Percentiles rank a stretch among this genome's conserved stretches.
Conservation (phyloP, 2,797 vertebrate species). For the Sebastes trivittatus region DNA sequence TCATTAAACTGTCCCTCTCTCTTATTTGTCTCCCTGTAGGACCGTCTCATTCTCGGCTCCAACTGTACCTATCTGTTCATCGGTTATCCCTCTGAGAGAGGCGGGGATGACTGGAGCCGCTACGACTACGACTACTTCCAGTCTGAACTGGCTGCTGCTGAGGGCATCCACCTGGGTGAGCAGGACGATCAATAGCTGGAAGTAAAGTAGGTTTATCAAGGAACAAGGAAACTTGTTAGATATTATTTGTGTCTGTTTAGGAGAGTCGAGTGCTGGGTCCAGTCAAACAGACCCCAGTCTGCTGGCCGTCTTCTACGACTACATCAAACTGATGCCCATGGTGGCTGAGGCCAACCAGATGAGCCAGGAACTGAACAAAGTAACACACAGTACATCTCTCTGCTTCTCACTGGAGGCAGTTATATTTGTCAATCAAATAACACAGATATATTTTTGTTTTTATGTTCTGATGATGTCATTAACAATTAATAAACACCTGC, state of each 20-base stretch:
- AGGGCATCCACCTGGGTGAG: constrained; percentile 85
- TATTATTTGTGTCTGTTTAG: constrained; percentile 58
- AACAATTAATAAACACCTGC: not conserved
- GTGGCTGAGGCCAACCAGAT: constrained; percentile 92
- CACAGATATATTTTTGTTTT: not conserved
- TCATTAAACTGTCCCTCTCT: not conserved
- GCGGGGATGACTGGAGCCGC: constrained; percentile 83
- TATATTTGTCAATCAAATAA: not conserved
- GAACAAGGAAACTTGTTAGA: not conserved
- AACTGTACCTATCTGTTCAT: constrained; percentile 88
- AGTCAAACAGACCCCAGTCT: constrained; percentile 84
- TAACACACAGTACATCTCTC: constrained; percentile 34
- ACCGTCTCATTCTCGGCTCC: constrained; percentile 88
- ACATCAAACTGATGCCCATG: constrained; percentile 89
- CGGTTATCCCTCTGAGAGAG: constrained; percentile 86
- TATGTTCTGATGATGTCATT: not conserved
- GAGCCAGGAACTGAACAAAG: constrained; percentile 89
- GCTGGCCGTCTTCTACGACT: constrained; percentile 90
- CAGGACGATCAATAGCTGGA: not conserved
- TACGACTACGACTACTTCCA: constrained; percentile 93
- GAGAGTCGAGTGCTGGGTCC: constrained; percentile 56
- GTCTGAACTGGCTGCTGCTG: constrained; percentile 87
- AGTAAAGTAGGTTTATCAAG: not conserved
- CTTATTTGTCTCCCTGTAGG: constrained; percentile 67
- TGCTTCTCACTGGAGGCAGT: not conserved